Evolutionary conservation across 2,888 invertebrate species (phyloP).

Genomic region (Protonemura montana): DNA sequence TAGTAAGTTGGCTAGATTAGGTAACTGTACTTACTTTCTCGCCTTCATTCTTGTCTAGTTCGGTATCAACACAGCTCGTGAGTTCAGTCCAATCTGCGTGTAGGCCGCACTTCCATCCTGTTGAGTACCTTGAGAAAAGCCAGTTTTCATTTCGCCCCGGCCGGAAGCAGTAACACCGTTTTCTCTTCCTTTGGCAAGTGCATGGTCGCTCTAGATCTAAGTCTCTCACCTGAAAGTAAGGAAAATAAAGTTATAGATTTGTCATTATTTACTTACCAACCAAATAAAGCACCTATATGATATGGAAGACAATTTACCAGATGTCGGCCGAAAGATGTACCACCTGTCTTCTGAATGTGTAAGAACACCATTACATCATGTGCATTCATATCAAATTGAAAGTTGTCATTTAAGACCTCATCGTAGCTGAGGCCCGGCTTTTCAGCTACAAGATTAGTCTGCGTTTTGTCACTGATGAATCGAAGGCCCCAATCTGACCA

Average conservation of each 20-base stretch:
- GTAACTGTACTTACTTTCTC: constrained; percentile 59
- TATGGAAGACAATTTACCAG: constrained; percentile 58
- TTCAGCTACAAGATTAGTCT: constrained; percentile 53
- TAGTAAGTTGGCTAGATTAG: neutral
- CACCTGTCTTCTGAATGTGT: constrained; percentile 99
- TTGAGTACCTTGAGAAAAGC: constrained; percentile 97
- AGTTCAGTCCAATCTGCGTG: constrained; percentile 99
- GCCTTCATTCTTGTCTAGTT: constrained; percentile 90
- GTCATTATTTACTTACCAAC: too few species aligned
- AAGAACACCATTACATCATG: constrained; percentile 98
- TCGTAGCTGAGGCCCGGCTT: constrained; percentile 78
- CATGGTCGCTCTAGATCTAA: constrained; percentile 92
- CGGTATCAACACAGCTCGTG: constrained; percentile 88
- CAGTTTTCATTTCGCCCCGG: constrained; percentile 94
- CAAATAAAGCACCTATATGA: neutral
- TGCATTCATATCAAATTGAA: constrained; percentile 87
- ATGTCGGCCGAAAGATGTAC: constrained; percentile 96
- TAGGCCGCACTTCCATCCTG: constrained; percentile 97
- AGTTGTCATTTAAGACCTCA: constrained; percentile 85
- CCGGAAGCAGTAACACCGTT: constrained; percentile 90
- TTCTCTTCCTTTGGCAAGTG: constrained; percentile 87
- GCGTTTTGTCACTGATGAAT: constrained; percentile 56
- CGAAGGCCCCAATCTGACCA: constrained; percentile 54
- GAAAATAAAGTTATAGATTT: constrained; percentile 24
- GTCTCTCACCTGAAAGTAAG: constrained; percentile 74